A percentile compares a stretch with the other conserved stretches of the same genome.
phyloP scores from a whole-genome alignment of 2,797 vertebrate genomes.

The Hypotaenidia philippensis region DNA sequence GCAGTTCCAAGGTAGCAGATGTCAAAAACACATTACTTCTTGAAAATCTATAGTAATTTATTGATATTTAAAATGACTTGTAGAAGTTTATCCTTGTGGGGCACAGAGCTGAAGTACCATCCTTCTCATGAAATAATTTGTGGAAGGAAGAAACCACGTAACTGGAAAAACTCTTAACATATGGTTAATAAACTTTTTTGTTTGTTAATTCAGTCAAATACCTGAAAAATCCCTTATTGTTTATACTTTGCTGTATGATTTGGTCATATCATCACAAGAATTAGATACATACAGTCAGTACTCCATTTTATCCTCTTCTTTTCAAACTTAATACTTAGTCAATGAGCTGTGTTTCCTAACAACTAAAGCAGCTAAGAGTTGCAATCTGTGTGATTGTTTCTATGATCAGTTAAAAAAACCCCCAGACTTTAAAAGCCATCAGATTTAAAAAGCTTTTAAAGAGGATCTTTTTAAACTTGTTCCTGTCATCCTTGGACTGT shows the following conservation, averaged over 20 bases:
- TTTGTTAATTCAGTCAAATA: background rate
- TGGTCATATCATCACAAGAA: background rate
- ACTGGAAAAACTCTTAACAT: background rate
- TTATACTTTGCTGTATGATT: background rate
- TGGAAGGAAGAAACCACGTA: background rate
- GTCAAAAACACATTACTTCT: background rate
- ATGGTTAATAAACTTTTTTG: background rate
- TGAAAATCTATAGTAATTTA: background rate
- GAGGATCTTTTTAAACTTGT: background rate
- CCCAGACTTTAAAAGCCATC: accelerated
- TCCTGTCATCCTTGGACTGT: background rate
- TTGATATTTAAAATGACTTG: background rate
- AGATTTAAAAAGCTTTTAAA: background rate
- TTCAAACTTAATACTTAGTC: background rate
- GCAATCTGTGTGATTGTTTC: background rate
- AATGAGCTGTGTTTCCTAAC: background rate
- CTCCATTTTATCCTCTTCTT: background rate
- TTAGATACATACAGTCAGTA: background rate
- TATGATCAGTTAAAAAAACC: background rate
- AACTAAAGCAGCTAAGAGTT: background rate
- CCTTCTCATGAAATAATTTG: background rate
- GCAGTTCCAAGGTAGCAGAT: background rate
- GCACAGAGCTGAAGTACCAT: background rate
- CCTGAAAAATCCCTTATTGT: background rate
- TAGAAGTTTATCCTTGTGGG: background rate